Conservation (phyloP, 2,888 invertebrate species). For the Oeneis ivallda region DNA sequence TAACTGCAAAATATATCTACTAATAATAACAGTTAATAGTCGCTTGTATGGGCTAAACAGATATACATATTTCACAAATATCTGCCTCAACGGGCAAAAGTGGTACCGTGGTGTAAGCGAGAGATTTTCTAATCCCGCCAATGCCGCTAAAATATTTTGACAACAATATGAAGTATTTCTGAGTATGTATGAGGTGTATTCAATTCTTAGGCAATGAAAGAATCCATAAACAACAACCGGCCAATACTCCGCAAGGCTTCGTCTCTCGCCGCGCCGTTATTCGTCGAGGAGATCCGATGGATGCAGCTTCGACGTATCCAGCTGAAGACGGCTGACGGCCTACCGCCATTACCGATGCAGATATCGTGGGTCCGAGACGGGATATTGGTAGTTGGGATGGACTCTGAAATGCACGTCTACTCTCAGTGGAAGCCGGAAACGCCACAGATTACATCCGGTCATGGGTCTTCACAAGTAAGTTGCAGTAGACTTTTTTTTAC, state of each 20-base stretch:
- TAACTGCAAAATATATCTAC: too few species aligned
- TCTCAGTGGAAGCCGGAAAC: conserved; percentile 96
- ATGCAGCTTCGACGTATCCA: conserved; percentile 96
- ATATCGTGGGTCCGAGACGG: conserved; percentile 99
- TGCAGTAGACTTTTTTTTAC: background rate
- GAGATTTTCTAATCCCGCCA: too few species aligned
- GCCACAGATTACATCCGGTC: conserved; percentile 56
- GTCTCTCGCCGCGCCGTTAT: conserved; percentile 93
- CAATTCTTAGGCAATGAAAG: conserved; percentile 86
- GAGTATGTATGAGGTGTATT: background rate
- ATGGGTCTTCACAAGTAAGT: conserved; percentile 56
- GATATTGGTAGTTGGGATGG: conserved; percentile 99
- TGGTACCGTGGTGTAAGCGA: too few species aligned
- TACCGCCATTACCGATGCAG: conserved; percentile 98
- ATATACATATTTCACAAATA: too few species aligned
- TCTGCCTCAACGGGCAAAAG: too few species aligned
- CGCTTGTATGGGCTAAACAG: too few species aligned
- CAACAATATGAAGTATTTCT: too few species aligned
- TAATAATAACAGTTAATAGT: too few species aligned
- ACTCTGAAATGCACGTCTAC: conserved; percentile 99
- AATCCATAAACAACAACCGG: conserved; percentile 90
- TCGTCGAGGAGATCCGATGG: conserved; percentile 97
- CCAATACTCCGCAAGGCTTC: conserved; percentile 95
- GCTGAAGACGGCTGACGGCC: conserved; percentile 95
- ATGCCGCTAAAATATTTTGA: too few species aligned